Base-by-base conservation (phyloP, 2,888 invertebrate species). In the Candidula unifasciata region DNA sequence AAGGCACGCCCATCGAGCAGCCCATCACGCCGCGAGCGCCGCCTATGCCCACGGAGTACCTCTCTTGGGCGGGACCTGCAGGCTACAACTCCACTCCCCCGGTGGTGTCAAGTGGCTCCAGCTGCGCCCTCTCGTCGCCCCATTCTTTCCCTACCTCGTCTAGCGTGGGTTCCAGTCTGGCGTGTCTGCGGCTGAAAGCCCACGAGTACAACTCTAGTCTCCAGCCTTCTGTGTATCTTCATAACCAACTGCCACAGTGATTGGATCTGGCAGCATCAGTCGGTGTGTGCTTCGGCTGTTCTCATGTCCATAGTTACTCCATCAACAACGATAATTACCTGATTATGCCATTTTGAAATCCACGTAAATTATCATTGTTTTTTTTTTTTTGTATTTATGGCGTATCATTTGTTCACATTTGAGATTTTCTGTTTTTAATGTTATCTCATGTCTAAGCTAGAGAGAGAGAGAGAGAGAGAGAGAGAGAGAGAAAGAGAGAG, bases 171-270 rank as follows among this genome's bases (percentile, higher is more conserved):
- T 87, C 89, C 21, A 91, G 90, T 88, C 90, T 94, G 84, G 94
- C 94, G 69, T 94, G 95, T 90, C 94, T 95, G 86, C 93, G 95
- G 89, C 93, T 95, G 86, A 94, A 95, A 90, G 95, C 95, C 0
- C 95, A 95, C 87, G 95, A 96, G 92, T 95, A 93, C 88, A 93
- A 92, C 82, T 91, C 89, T 57, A 89, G 90, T 74, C 87, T 90
- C 79, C 91, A 91, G 86, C 89, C 89, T 83, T 90, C 90, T 86
- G 90, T 90, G 0, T 91, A 91, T 79, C 88, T 89, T 57, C 89
- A 86, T n/a, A 87, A 86, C 52, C 89, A 91, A 74, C 90, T 91
- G 89, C 87, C 89, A n/a, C 91, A 91, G 85, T 89, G 91, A 86
- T 86, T 30, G 27, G n/a, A 35, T 35, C 71, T 10, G 37, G n/a